Conservation (phyloP, 2,113 vertebrate genomes). For the Rattus rattus region DNA sequence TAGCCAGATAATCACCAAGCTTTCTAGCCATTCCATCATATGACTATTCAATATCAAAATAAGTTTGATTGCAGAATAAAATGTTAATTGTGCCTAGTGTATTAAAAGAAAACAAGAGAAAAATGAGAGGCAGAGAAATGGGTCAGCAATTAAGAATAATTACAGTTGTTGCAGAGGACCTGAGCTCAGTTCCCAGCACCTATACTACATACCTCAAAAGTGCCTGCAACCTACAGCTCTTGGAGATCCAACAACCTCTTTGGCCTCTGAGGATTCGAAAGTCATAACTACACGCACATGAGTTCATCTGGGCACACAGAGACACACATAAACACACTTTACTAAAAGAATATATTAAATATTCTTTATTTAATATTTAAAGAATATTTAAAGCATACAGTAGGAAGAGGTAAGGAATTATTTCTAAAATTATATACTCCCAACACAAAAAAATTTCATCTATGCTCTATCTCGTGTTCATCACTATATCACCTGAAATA, state of each 20-base stretch:
- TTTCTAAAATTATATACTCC: constrained; percentile 3
- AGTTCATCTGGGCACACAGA: neutral
- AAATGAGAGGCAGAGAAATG: neutral
- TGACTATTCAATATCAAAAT: neutral
- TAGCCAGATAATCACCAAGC: neutral
- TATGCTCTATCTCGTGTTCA: neutral
- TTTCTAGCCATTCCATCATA: neutral
- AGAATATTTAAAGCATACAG: neutral
- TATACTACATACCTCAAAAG: too few relatives aligned
- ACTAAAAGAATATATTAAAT: too few relatives aligned
- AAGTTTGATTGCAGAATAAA: neutral
- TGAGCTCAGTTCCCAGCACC: neutral
- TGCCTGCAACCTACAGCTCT: neutral
- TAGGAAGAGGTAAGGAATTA: neutral
- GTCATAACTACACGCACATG: too few relatives aligned
- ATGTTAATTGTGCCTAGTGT: neutral
- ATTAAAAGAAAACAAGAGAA: neutral
- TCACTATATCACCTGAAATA: neutral
- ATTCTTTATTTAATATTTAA: too few relatives aligned
- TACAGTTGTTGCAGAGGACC: neutral
- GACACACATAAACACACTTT: neutral
- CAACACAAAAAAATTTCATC: neutral
- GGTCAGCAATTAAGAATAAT: neutral
- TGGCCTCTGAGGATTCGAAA: neutral
- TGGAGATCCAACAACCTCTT: too few relatives aligned